phyloP scores from a whole-genome alignment of 2,888 invertebrate species.

The Cecidostiba fungosa region DNA sequence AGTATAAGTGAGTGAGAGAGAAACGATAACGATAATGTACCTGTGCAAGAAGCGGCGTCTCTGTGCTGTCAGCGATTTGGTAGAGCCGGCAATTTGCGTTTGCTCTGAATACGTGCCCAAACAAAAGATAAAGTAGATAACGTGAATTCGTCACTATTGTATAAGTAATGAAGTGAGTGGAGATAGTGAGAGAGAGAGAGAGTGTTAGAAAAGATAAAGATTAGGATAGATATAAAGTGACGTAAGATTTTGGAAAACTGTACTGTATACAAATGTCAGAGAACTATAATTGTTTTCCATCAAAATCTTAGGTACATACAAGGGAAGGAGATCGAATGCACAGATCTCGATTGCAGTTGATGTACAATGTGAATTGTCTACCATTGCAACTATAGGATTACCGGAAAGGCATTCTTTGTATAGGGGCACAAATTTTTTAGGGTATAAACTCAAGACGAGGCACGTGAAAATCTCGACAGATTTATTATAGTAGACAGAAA shows the following conservation, averaged over 20 bases:
- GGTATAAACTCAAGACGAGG: background rate
- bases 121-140: slow-evolving; percentile 75
- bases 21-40: slow-evolving; percentile 76
- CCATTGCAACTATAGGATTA: too few species aligned
- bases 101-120: slow-evolving; percentile 80
- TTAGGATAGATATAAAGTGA: background rate
- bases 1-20: slow-evolving; percentile 48
- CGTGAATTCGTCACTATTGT: slow-evolving; percentile 61
- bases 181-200: background rate
- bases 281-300: background rate
- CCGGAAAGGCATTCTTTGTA: background rate
- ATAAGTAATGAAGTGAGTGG: slow-evolving; percentile 40
- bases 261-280: background rate
- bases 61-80: slow-evolving; percentile 80
- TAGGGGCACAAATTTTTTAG: background rate
- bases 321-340: background rate
- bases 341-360: background rate
- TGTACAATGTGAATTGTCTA: background rate
- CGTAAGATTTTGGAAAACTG: slow-evolving; percentile 12
- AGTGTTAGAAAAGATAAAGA: slow-evolving; percentile 21
- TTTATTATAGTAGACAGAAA: background rate
- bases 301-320: background rate
- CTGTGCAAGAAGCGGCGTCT: slow-evolving; percentile 80
- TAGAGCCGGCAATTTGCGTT: slow-evolving; percentile 80
- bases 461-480: background rate